Evolutionary conservation across 2,888 invertebrate genomes (phyloP).

Genomic region (Pristionchus entomophagus): DNA sequence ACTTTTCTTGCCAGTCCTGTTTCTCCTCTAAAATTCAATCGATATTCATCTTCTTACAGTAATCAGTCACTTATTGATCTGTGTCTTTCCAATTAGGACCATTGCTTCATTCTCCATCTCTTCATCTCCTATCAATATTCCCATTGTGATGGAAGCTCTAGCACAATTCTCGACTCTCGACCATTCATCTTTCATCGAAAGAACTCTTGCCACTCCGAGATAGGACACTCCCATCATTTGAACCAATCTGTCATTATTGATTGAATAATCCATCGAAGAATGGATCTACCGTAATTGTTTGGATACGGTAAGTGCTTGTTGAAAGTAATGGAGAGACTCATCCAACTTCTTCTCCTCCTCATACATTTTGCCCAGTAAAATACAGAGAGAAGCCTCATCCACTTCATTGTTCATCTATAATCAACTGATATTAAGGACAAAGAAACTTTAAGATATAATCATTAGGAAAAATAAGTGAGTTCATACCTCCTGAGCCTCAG

Average conservation of each 20-base stretch:
- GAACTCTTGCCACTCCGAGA: slow-evolving; percentile 13
- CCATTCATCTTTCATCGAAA: slow-evolving; percentile 18
- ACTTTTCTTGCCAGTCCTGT: slow-evolving; percentile 5
- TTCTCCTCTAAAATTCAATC: slow-evolving; percentile 29
- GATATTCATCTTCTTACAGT: not conserved
- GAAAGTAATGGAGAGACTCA: slow-evolving; percentile 43
- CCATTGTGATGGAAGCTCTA: slow-evolving; percentile 44
- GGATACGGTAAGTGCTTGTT: slow-evolving; percentile 44
- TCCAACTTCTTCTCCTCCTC: slow-evolving; percentile 12
- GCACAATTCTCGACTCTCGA: not conserved
- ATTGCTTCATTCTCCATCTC: slow-evolving; percentile 12
- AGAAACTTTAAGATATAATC: too few species aligned
- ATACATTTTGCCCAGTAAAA: not conserved
- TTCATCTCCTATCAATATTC: slow-evolving; percentile 32
- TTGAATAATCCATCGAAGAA: not conserved
- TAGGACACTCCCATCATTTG: slow-evolving; percentile 11
- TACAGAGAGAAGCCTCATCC: slow-evolving; percentile 22
- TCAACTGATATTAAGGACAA: too few species aligned
- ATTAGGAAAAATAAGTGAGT: too few species aligned
- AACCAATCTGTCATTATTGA: slow-evolving; percentile 20
- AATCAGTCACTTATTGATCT: not conserved
- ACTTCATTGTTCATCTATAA: slow-evolving; percentile 30
- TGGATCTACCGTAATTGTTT: slow-evolving; percentile 31
- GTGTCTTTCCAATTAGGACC: slow-evolving; percentile 9
- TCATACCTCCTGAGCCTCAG: slow-evolving; percentile 42